Conservation (phyloP, 2,888 invertebrate genomes). For the Pachydiplax longipennis region DNA sequence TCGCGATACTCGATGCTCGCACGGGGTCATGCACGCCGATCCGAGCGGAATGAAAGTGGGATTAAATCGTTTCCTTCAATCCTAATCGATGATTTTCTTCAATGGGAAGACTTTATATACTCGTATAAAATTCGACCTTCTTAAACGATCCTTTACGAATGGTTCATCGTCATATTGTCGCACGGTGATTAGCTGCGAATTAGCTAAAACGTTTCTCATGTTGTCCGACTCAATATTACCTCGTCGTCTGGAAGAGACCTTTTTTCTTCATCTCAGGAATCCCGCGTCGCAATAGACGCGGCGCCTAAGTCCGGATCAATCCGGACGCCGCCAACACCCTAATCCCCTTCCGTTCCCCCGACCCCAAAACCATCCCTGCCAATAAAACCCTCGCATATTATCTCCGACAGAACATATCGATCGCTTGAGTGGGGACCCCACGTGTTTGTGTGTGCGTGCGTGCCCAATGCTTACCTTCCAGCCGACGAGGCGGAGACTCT, state of each 20-base stretch:
- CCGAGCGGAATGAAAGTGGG: no score
- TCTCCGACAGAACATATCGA: constrained; percentile 43
- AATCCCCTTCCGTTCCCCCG: constrained; percentile 1
- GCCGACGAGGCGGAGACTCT: not conserved
- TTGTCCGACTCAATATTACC: no score
- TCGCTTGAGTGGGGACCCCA: constrained; percentile 6
- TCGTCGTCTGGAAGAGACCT: not conserved
- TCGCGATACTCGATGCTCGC: not conserved
- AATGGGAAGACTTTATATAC: no score
- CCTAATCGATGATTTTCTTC: no score
- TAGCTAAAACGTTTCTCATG: no score
- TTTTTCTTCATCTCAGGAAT: not conserved
- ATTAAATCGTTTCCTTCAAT: no score
- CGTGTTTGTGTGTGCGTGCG: not conserved
- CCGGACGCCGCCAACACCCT: constrained; percentile 12
- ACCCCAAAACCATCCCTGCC: not conserved
- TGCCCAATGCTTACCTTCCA: constrained; percentile 15
- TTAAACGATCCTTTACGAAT: no score
- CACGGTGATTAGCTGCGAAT: no score
- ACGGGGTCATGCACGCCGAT: no score
- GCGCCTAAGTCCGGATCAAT: not conserved
- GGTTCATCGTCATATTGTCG: no score
- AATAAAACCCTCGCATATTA: not conserved
- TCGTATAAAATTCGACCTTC: no score
- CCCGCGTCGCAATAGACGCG: not conserved